Conservation (phyloP, 2,113 vertebrate species). For the Poeciliopsis turrubarensis region DNA sequence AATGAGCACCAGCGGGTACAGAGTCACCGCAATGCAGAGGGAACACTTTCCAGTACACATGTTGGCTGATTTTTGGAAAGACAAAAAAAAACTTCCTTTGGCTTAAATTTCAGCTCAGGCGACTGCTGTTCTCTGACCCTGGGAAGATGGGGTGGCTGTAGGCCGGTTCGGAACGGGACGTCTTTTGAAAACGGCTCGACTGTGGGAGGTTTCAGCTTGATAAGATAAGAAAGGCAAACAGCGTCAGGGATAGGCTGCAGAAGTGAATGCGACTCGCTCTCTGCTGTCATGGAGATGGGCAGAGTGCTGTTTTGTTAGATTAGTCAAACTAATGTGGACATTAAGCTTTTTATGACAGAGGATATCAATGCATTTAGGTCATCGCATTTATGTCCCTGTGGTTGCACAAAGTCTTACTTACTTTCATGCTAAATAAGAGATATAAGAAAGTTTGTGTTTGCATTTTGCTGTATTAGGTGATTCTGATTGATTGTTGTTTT, state of each 20-base stretch:
- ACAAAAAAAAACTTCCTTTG: neutral
- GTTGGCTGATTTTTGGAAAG: conserved; percentile 12
- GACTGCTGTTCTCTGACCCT: neutral
- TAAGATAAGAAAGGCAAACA: conserved; percentile 53
- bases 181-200: neutral
- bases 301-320: conserved; percentile 1
- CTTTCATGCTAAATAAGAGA: neutral
- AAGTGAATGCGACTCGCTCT: conserved; percentile 39
- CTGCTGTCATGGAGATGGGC: neutral
- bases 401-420: too few relatives aligned
- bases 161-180: neutral
- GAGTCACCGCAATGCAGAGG: conserved; percentile 67
- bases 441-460: neutral
- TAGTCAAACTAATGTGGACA: neutral
- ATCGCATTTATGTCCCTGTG: neutral
- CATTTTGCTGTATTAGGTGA: neutral
- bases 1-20: conserved; percentile 78
- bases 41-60: conserved; percentile 85
- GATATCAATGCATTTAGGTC: neutral
- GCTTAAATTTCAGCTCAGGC: neutral
- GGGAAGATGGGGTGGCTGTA: neutral
- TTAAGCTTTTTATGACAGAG: neutral
- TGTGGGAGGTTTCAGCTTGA: conserved; percentile 41
- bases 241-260: conserved; percentile 29
- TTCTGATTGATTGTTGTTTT: neutral